A percentile compares a stretch with the other conserved stretches of the same genome.
Conservation (phyloP, 2,888 invertebrate genomes). For the Mythimna impura region DNA sequence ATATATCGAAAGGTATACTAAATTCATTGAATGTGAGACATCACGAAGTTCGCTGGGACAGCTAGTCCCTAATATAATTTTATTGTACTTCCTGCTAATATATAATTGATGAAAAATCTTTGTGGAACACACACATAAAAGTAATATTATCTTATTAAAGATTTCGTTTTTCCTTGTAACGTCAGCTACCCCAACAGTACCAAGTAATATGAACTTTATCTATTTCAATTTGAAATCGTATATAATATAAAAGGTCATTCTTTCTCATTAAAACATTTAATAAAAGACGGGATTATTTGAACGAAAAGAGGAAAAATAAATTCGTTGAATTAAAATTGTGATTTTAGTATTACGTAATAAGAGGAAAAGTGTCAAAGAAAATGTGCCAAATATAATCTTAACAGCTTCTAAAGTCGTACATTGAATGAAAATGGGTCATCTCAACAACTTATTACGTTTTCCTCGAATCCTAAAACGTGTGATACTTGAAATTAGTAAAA, state of each 20-base stretch:
- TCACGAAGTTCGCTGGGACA: too few relatives aligned
- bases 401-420: not conserved
- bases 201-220: not conserved
- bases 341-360: not conserved
- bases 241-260: not conserved
- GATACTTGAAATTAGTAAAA: not conserved
- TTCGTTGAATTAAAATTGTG: not conserved
- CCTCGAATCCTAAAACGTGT: not conserved
- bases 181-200: not conserved
- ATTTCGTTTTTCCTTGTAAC: not conserved
- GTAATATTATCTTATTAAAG: not conserved
- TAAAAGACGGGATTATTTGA: not conserved
- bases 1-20: too few relatives aligned
- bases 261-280: not conserved
- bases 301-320: not conserved
- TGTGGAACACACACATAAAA: not conserved
- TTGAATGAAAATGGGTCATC: not conserved
- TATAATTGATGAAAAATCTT: not conserved
- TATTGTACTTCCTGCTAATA: not conserved
- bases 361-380: slow-evolving; percentile 1
- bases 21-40: too few relatives aligned
- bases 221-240: not conserved
- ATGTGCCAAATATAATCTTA: not conserved
- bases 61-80: too few relatives aligned
- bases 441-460: not conserved